phyloP scores from a whole-genome alignment of 2,888 invertebrate genomes.

The Ochropleura leucogaster region DNA sequence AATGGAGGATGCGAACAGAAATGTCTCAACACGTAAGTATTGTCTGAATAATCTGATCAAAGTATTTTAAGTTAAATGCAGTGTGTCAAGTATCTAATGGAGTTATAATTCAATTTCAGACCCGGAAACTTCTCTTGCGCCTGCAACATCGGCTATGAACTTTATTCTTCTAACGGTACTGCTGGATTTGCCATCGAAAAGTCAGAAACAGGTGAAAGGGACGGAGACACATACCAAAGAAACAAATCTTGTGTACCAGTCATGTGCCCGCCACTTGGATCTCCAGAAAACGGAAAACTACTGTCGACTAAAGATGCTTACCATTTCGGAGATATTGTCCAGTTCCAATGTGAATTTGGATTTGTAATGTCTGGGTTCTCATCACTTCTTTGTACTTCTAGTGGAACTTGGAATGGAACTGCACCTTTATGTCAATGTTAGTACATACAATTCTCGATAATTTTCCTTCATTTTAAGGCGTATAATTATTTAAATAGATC shows the following conservation, averaged over 20 bases:
- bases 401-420: constrained; percentile 98
- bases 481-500: not conserved
- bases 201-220: constrained; percentile 96
- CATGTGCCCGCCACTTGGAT: constrained; percentile 94
- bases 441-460: constrained; percentile 71
- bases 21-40: constrained; percentile 94
- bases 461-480: not conserved
- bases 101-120: constrained; percentile 78
- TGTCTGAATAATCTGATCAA: not conserved
- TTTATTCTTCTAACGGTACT: constrained; percentile 96
- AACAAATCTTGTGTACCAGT: constrained; percentile 99
- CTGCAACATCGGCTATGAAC: constrained; percentile 97
- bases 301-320: constrained; percentile 95
- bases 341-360: constrained; percentile 98
- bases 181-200: constrained; percentile 95
- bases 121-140: constrained; percentile 97
- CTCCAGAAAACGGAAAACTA: constrained; percentile 96
- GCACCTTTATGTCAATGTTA: constrained; percentile 98
- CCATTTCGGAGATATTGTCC: constrained; percentile 97
- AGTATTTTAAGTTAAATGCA: not conserved
- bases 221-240: constrained; percentile 96
- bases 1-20: constrained; percentile 98
- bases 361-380: constrained; percentile 97
- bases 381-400: constrained; percentile 96
- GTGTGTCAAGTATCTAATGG: not conserved